Evolutionary conservation across 1,140 invertebrate genomes (phyloP), one percentile per base, ranked within the genome.

Genomic region (Zelostemma sp.): DNA sequence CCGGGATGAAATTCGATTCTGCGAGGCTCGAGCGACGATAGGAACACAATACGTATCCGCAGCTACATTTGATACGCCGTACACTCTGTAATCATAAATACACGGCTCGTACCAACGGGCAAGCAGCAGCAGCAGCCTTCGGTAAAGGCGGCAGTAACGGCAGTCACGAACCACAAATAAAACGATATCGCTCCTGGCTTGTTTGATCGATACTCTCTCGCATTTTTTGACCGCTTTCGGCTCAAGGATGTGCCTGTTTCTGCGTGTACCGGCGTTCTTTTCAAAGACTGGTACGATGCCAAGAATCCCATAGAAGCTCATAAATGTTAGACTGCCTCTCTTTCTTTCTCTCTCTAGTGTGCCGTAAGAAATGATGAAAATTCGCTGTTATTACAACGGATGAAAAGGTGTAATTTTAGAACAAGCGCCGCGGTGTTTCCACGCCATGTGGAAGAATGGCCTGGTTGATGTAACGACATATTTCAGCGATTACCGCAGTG

Each of bases 351-450:
- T 38, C 12, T 3, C 21, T 25, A n/a, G 2, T 33, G 11, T 28
- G 21, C 47, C 12, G 47, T 18, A 38, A 16, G 12, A 19, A 53
- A 65, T 53, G 57, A 53, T 53, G 35, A 6, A 43, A 65, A 65
- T 57, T 58, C 33, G 57, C 55, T 51, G 63, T 59, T 66, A 59
- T 65, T 35, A n/a, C 33, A 9, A n/a, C 33, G 11, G 33, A n/a
- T n/a, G 6, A n/a, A 35, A n/a, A 35, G 33, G 33, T 1, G n/a
- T 35, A 35, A 35, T 35, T 35, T 35, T 35, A 35, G n/a, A 35
- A 35, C 33, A 35, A 35, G 33, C n/a, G 33, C 6, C 33, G 33
- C n/a, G n/a, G n/a, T n/a, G n/a, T n/a, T n/a, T n/a, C n/a, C n/a
- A n/a, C n/a, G n/a, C n/a, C n/a, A n/a, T n/a, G n/a, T n/a, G n/a